A percentile compares a stretch with the other conserved stretches of the same genome.
These are phyloP conservation scores for Malacoraja senta DNA, from an alignment of 2,797 vertebrate species.

Conservation along the genomic window DNA sequence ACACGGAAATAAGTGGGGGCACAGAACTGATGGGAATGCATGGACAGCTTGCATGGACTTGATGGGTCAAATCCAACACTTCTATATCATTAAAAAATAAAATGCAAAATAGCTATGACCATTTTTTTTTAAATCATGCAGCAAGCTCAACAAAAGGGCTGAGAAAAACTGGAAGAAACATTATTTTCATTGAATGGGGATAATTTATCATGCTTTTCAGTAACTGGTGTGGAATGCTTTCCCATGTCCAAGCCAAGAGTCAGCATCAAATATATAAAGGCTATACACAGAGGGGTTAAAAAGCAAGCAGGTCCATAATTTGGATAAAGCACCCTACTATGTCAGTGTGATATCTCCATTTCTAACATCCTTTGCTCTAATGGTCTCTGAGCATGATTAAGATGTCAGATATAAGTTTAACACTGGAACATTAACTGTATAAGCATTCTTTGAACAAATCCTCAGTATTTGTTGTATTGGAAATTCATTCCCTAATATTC, in stretches of 20 bases:
- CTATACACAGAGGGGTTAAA: background rate
- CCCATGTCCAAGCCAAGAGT: background rate
- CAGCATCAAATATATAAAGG: background rate
- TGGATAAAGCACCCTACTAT: background rate
- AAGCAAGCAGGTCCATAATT: background rate
- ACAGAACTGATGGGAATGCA: too few relatives aligned
- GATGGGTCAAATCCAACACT: too few relatives aligned
- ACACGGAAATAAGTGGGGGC: too few relatives aligned
- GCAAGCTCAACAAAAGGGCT: background rate
- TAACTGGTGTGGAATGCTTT: background rate
- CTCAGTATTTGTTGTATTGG: background rate
- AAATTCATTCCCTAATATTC: background rate
- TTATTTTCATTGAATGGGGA: background rate
- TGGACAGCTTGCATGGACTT: too few relatives aligned
- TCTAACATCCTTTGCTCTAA: background rate
- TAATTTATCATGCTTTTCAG: background rate
- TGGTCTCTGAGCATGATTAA: background rate
- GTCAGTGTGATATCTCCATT: background rate
- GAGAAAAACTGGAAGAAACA: background rate
- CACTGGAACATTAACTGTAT: background rate
- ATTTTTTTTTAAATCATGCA: background rate
- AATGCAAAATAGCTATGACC: too few relatives aligned
- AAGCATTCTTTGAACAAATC: background rate
- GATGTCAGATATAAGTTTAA: background rate
- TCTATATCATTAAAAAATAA: too few relatives aligned